Evolutionary conservation across 2,797 vertebrate species (phyloP).

Genomic region (Moxostoma hubbsi): DNA sequence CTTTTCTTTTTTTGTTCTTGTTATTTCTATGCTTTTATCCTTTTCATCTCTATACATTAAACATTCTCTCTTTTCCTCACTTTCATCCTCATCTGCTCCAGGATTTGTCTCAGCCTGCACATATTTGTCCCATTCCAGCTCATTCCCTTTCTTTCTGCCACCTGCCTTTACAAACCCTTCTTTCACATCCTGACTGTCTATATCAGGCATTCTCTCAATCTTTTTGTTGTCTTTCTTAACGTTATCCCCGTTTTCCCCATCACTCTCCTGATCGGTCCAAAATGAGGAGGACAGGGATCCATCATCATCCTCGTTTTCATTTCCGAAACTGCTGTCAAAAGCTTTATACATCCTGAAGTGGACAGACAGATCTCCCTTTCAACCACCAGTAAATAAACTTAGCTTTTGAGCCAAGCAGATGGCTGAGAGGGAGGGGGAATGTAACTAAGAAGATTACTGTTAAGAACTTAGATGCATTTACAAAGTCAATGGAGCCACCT

Average conservation of each 20-base stretch:
- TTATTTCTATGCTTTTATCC: not conserved
- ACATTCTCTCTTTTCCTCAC: slow-evolving; percentile 23
- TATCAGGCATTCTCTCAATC: slow-evolving; percentile 1
- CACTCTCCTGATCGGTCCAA: slow-evolving; percentile 70
- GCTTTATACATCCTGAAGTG: slow-evolving; percentile 66
- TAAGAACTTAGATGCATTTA: slow-evolving; percentile 8
- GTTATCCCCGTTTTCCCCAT: slow-evolving; percentile 51
- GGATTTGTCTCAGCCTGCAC: not conserved
- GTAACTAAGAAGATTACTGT: slow-evolving; percentile 76
- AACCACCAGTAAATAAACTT: not conserved
- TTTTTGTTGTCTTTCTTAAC: slow-evolving; percentile 28
- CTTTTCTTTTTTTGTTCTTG: not conserved
- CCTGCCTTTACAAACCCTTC: not conserved
- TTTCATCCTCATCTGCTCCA: not conserved
- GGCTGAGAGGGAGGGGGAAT: slow-evolving; percentile 53
- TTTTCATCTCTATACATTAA: not conserved
- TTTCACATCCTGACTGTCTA: slow-evolving; percentile 1
- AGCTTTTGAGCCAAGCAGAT: slow-evolving; percentile 40
- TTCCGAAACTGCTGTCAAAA: slow-evolving; percentile 51
- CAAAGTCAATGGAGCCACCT: slow-evolving; percentile 38
- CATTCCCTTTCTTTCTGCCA: not conserved
- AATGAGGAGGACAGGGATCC: slow-evolving; percentile 71
- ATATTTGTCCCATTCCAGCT: not conserved
- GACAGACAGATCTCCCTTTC: not conserved
- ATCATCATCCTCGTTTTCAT: slow-evolving; percentile 54